These are phyloP conservation scores for Glandiceps talaboti DNA, from an alignment of 53 echinoderm and acorn worm species.

Conservation along the genomic window DNA sequence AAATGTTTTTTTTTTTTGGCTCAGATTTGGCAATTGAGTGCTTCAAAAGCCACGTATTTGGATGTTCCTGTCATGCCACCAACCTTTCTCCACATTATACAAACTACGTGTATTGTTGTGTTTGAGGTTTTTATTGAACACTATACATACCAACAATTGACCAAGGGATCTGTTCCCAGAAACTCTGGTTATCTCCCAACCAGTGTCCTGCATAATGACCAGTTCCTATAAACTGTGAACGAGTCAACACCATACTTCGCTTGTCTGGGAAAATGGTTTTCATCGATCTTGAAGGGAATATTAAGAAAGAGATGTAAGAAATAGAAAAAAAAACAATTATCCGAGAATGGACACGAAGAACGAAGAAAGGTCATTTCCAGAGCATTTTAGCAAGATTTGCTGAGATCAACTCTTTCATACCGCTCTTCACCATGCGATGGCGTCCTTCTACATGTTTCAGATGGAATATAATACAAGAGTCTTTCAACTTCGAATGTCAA, in stretches of 20 bases:
- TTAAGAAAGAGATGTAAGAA: too few species aligned
- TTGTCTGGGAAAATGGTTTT: slow-evolving; percentile 60
- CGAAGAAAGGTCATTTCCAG: too few species aligned
- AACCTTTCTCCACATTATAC: neutral
- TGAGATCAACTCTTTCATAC: too few species aligned
- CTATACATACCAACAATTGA: slow-evolving; percentile 47
- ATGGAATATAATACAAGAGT: too few species aligned
- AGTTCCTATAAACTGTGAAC: slow-evolving; percentile 68
- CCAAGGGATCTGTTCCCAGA: slow-evolving; percentile 73
- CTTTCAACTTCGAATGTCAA: too few species aligned
- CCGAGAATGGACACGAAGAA: too few species aligned
- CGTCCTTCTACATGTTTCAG: too few species aligned
- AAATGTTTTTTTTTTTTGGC: too few species aligned
- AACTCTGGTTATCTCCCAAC: slow-evolving; percentile 95
- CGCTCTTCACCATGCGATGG: too few species aligned
- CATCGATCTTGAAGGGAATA: slow-evolving; percentile 30
- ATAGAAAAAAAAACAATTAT: too few species aligned
- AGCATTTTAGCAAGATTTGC: too few species aligned
- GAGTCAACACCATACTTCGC: slow-evolving; percentile 60
- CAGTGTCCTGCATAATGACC: slow-evolving; percentile 70
- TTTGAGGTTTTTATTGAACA: too few species aligned
- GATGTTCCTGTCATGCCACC: slow-evolving; percentile 1
- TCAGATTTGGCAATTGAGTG: neutral
- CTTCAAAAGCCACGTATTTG: neutral
- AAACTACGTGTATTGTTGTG: neutral